Evolutionary conservation across 2,797 vertebrate genomes (phyloP).

Genomic region (Thaleichthys pacificus): DNA sequence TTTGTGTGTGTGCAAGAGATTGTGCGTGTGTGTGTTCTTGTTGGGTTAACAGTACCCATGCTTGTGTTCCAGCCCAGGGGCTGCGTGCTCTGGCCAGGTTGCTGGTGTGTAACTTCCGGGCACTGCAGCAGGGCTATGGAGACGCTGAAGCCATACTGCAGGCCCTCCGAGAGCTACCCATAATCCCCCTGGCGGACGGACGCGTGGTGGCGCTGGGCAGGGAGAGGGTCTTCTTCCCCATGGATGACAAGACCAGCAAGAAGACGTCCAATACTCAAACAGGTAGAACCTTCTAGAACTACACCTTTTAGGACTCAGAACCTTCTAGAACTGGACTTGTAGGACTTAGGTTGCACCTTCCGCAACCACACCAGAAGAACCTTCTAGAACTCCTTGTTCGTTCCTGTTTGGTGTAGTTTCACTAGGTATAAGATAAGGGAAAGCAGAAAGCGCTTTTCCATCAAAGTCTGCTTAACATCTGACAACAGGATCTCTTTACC

Average conservation of each 20-base stretch:
- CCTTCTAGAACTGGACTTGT: neutral
- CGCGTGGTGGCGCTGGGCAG: slow-evolving; percentile 68
- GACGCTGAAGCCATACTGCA: slow-evolving; percentile 68
- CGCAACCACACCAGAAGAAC: too few relatives aligned
- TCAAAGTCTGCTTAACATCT: slow-evolving; percentile 3
- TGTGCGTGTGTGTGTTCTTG: neutral
- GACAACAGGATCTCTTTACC: neutral
- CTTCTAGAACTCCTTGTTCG: neutral
- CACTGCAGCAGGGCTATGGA: slow-evolving; percentile 75
- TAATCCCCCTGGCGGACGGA: slow-evolving; percentile 78
- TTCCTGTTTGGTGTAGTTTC: neutral
- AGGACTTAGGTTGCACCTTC: too few relatives aligned
- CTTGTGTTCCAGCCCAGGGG: slow-evolving; percentile 50
- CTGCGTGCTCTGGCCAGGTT: slow-evolving; percentile 73
- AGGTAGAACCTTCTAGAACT: slow-evolving; percentile 20
- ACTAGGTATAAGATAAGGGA: slow-evolving; percentile 5
- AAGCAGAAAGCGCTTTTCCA: neutral
- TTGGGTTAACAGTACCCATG: neutral
- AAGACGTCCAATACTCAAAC: slow-evolving; percentile 39
- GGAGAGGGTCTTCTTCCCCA: slow-evolving; percentile 76
- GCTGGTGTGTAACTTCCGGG: slow-evolving; percentile 78
- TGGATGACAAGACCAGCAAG: slow-evolving; percentile 59
- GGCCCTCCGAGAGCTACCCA: slow-evolving; percentile 71
- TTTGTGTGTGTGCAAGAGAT: neutral
- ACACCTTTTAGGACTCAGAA: neutral